Evolutionary conservation across 2,797 vertebrate species (phyloP).

Genomic region (Pogonophryne albipinna): DNA sequence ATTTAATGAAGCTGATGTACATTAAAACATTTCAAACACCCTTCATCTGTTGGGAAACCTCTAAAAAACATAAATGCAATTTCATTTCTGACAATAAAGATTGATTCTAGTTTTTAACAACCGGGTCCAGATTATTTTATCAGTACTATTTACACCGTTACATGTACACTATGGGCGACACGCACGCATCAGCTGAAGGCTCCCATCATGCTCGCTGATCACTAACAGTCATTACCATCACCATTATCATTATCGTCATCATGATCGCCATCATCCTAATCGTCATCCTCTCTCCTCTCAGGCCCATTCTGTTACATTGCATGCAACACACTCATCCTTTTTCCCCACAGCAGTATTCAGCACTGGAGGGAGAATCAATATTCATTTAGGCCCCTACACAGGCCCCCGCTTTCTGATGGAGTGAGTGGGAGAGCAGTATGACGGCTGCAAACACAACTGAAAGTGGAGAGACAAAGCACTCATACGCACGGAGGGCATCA

Average conservation of each 20-base stretch:
- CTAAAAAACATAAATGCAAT: conserved; percentile 36
- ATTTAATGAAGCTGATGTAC: conserved; percentile 16
- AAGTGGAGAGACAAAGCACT: conserved; percentile 73
- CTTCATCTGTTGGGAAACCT: neutral
- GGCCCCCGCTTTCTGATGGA: conserved; percentile 78
- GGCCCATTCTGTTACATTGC: conserved; percentile 72
- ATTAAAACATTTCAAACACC: conserved; percentile 5
- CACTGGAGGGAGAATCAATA: conserved; percentile 84
- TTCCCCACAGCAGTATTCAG: conserved; percentile 67
- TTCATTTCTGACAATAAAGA: conserved; percentile 73
- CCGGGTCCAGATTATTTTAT: neutral
- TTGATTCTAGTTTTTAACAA: conserved; percentile 52
- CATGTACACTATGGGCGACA: conserved; percentile 31
- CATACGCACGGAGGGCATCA: conserved; percentile 73
- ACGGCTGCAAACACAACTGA: conserved; percentile 76
- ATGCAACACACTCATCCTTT: conserved; percentile 59
- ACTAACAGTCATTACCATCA: conserved; percentile 78
- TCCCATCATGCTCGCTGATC: conserved; percentile 78
- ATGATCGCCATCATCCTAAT: conserved; percentile 80
- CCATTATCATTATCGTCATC: conserved; percentile 79
- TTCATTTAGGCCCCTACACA: conserved; percentile 81
- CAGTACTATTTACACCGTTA: neutral
- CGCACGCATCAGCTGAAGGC: conserved; percentile 64
- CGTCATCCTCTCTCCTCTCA: conserved; percentile 68
- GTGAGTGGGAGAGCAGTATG: conserved; percentile 79